A percentile compares a stretch with the other conserved stretches of the same genome.
These are phyloP conservation scores for Panulirus ornatus DNA, from an alignment of 1,140 invertebrate species.

Conservation along the genomic window DNA sequence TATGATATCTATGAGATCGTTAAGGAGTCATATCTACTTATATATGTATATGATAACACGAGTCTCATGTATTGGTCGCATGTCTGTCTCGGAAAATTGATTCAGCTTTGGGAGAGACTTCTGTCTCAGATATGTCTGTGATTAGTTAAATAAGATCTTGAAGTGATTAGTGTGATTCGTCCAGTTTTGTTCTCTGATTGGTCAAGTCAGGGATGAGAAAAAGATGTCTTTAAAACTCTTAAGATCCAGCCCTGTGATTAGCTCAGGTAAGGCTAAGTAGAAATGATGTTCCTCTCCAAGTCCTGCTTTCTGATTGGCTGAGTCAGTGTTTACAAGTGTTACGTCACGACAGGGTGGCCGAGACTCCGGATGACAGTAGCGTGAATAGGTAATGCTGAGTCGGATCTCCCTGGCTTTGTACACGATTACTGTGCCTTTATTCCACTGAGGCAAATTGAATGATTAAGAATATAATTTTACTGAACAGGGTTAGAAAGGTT, in stretches of 20 bases:
- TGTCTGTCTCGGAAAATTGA: too few species aligned
- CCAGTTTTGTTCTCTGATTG: neutral
- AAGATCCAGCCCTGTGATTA: too few species aligned
- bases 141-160: too few species aligned
- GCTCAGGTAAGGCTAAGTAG: neutral
- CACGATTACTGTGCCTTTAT: constrained; percentile 48
- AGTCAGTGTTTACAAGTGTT: neutral
- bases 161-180: too few species aligned
- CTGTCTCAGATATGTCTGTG: too few species aligned
- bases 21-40: too few species aligned
- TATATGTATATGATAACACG: too few species aligned
- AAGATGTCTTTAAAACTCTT: neutral
- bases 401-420: constrained; percentile 39
- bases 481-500: constrained; percentile 45
- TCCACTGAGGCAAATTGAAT: constrained; percentile 52
- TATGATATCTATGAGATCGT: too few species aligned
- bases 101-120: too few species aligned
- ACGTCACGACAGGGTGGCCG: neutral
- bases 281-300: neutral
- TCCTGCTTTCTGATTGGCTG: neutral
- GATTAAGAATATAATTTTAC: constrained; percentile 64
- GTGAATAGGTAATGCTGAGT: constrained; percentile 55
- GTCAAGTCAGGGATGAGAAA: neutral
- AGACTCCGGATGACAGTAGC: constrained; percentile 22
- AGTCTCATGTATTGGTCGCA: too few species aligned